Evolutionary conservation across 1,140 invertebrate genomes (phyloP).

Genomic region (Micrasema minimum): DNA sequence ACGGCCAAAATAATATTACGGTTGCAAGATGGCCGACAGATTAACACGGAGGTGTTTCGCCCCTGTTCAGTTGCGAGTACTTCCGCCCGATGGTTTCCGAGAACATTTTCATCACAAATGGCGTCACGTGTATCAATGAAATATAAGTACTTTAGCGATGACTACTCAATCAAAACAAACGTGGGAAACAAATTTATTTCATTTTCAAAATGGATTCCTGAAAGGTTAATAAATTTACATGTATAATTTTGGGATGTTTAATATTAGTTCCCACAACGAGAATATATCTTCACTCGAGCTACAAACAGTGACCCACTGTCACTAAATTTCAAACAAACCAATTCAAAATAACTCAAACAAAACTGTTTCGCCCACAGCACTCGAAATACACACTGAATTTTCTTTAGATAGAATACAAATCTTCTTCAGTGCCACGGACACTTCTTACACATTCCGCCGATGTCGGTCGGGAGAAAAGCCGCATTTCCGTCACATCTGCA

Average conservation of each 20-base stretch:
- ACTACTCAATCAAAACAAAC: background rate
- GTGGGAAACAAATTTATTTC: background rate
- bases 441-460: conserved; percentile 12
- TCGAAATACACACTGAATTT: conserved; percentile 23
- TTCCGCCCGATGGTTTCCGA: background rate
- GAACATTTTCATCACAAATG: conserved; percentile 15
- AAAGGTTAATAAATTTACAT: background rate
- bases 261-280: too few species aligned
- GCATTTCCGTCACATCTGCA: conserved; percentile 12
- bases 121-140: conserved; percentile 27
- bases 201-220: conserved; percentile 26
- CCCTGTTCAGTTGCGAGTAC: background rate
- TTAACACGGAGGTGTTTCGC: conserved; percentile 18
- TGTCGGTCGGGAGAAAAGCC: conserved; percentile 4
- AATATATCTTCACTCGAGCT: background rate
- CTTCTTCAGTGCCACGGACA: conserved; percentile 31
- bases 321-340: conserved; percentile 17
- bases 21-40: conserved; percentile 35
- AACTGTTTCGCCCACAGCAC: conserved; percentile 10
- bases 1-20: background rate
- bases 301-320: conserved; percentile 12
- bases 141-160: background rate
- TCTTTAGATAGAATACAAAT: conserved; percentile 24
- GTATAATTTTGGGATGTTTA: background rate
- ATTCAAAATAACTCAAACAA: conserved; percentile 27